Conservation (phyloP, 1,140 invertebrate genomes). For the Oppia nitens region DNA sequence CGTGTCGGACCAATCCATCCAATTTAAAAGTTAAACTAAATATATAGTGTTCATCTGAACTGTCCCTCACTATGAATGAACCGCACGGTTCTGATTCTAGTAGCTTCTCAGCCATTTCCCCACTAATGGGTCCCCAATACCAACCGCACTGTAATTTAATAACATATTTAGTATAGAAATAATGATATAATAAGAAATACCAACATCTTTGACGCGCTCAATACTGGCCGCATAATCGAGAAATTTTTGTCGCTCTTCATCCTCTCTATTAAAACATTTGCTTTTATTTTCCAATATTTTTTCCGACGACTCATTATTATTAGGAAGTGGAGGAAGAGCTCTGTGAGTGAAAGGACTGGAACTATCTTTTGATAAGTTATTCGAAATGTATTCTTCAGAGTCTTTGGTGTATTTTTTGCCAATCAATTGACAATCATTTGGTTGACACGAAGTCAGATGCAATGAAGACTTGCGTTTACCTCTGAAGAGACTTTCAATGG, state of each 20-base stretch:
- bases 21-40: conserved; percentile 91
- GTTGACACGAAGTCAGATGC: neutral
- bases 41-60: conserved; percentile 91
- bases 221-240: conserved; percentile 72
- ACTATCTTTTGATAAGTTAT: neutral
- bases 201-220: conserved; percentile 80
- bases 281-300: neutral
- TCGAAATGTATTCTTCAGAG: neutral
- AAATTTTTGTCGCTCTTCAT: conserved; percentile 16
- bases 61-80: conserved; percentile 84
- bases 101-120: conserved; percentile 81
- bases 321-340: conserved; percentile 59
- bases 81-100: conserved; percentile 82
- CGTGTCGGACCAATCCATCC: conserved; percentile 77
- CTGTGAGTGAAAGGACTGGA: conserved; percentile 38
- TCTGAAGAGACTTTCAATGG: neutral
- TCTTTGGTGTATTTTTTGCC: no score
- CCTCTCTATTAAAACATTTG: no score
- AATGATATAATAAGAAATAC: conserved; percentile 28
- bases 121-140: conserved; percentile 95
- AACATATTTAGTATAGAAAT: neutral
- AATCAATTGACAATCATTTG: neutral
- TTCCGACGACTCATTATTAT: conserved; percentile 4
- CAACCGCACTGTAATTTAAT: conserved; percentile 40
- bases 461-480: neutral